Conservation (phyloP, 2,797 vertebrate species). For the Gobio occitaniae region DNA sequence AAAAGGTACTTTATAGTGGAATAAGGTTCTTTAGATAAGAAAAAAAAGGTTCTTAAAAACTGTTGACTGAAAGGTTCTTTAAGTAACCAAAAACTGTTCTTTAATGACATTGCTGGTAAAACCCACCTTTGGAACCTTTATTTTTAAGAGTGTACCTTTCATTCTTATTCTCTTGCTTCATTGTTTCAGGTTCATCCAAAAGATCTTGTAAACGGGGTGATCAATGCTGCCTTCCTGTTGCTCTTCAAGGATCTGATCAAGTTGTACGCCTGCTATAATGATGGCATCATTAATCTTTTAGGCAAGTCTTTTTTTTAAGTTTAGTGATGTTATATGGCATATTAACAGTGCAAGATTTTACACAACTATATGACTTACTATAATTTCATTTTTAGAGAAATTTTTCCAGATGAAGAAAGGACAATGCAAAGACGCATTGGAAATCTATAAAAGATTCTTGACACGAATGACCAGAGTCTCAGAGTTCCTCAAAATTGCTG, state of each 20-base stretch:
- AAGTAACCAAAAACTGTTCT: no score
- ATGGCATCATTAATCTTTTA: slow-evolving; percentile 97
- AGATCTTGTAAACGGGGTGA: slow-evolving; percentile 93
- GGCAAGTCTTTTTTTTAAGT: slow-evolving; percentile 75
- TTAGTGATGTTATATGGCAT: not conserved
- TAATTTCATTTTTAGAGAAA: slow-evolving; percentile 82
- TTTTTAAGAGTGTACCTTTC: not conserved
- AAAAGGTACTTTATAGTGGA: no score
- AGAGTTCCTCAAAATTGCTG: slow-evolving; percentile 98
- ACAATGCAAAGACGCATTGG: slow-evolving; percentile 97
- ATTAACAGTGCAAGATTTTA: not conserved
- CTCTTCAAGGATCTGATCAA: slow-evolving; percentile 99
- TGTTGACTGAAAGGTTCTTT: no score
- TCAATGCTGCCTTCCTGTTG: slow-evolving; percentile 96
- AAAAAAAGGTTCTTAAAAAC: no score
- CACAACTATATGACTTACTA: not conserved
- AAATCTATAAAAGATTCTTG: slow-evolving; percentile 98
- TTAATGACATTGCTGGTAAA: no score
- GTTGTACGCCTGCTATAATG: slow-evolving; percentile 98
- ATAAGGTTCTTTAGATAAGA: no score
- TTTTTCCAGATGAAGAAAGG: slow-evolving; percentile 99
- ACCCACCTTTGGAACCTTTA: no score
- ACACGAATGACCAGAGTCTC: slow-evolving; percentile 97
- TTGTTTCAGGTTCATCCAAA: slow-evolving; percentile 87
- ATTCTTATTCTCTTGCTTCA: not conserved